phyloP scores from a whole-genome alignment of 2,888 invertebrate species.

The Heliothis peltigera region DNA sequence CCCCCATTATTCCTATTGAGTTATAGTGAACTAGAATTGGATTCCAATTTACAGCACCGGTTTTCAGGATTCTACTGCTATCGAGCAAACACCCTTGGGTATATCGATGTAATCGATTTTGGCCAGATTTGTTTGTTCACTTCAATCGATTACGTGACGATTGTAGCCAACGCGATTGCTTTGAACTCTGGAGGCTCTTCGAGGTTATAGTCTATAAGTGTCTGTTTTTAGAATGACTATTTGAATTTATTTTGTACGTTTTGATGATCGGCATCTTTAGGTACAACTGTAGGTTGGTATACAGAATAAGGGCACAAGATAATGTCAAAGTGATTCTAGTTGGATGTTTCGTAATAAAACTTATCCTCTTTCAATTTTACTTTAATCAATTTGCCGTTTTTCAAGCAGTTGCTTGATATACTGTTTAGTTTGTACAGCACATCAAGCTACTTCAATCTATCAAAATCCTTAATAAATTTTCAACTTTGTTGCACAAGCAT shows the following conservation, averaged over 20 bases:
- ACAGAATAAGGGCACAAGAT: neutral
- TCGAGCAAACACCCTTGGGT: constrained; percentile 62
- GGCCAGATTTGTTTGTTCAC: constrained; percentile 75
- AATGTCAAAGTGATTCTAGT: neutral
- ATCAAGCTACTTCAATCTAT: no score
- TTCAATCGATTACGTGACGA: constrained; percentile 75
- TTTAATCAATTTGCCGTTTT: no score
- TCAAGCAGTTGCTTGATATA: no score
- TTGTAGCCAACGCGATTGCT: constrained; percentile 59
- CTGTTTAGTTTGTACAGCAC: no score
- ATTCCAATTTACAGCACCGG: constrained; percentile 49
- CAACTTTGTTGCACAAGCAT: no score
- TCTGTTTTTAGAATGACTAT: constrained; percentile 31
- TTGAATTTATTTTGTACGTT: constrained; percentile 34
- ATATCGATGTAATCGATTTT: constrained; percentile 71
- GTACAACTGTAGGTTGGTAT: constrained; percentile 16
- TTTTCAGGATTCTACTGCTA: constrained; percentile 45
- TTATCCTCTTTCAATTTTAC: neutral
- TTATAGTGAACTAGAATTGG: constrained; percentile 57
- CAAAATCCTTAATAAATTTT: no score
- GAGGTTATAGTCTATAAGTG: constrained; percentile 34
- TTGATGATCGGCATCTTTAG: constrained; percentile 14
- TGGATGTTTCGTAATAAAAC: neutral
- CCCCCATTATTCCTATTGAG: constrained; percentile 57
- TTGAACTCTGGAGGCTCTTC: constrained; percentile 42